Base-by-base conservation (phyloP, 1,140 invertebrate species). In the Listronotus oregonensis region DNA sequence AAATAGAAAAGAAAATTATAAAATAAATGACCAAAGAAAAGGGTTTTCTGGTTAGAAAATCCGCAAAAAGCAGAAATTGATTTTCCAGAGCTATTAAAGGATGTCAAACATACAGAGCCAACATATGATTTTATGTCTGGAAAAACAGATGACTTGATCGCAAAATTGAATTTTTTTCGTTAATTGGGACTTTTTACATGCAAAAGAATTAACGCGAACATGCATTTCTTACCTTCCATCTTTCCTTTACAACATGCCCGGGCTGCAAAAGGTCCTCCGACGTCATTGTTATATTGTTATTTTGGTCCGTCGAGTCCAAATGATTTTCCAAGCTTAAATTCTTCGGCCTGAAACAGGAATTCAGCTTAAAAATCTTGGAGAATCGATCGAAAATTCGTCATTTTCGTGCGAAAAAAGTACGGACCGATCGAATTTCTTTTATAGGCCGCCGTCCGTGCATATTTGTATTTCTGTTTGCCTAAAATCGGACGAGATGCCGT, bases 241-340 rank as follows among this genome's bases (percentile, higher is more conserved):
- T 81, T 80, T 98, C 96, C 82, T 98, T 98, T 74, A 98, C 95
- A 44, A 98, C 90, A 84, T 97, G 94, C 52, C 95, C 95, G 21
- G 95, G 93, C 80, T 97, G 94, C 69, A 98, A 84, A 51, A 98
- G 85, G 82, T 98, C 96, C 82, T 97, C 95, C 71, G 87, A 91
- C 55, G 92, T 92, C 92, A 95, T 94, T 75, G 89, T 94, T 82
- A 93, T 91, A 81, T 89, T 89, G 77, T 89, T 87, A 71, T 88
- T 88, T 73, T 86, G 86, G 75, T 88, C 86, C 56, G 87, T 88
- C 75, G 87, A 86, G 77, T 88, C 85, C 77, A 88, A 86, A 51
- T 73, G 71, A 34, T 71, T 72, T 63, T 79, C 76, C 75, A 75
- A 79, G 67, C 76, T 79, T 66, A 77, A 63, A 67, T 76, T 76